Evolutionary conservation across 1,140 invertebrate species (phyloP).

Genomic region (Lordiphosa mommai): DNA sequence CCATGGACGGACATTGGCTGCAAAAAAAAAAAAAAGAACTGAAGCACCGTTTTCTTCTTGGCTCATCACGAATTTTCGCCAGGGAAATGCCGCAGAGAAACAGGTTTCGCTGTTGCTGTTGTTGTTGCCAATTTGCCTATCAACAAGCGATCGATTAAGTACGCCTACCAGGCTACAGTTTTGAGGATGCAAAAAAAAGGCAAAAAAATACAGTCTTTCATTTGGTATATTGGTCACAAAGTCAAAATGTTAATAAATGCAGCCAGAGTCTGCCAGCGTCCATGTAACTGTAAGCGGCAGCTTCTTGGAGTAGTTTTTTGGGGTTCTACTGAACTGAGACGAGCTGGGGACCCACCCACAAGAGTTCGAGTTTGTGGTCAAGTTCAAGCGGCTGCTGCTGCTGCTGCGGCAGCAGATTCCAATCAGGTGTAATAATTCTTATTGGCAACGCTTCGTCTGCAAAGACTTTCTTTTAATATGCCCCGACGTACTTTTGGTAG

Average conservation of each 20-base stretch:
- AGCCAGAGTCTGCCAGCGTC: conserved; percentile 19
- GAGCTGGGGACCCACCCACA: conserved; percentile 54
- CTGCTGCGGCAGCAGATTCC: conserved; percentile 65
- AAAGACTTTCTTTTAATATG: conserved; percentile 75
- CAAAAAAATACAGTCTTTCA: conserved; percentile 11
- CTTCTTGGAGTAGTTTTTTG: background rate
- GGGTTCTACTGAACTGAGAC: conserved; percentile 18
- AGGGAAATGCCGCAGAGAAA: conserved; percentile 38
- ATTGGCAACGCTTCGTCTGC: conserved; percentile 73
- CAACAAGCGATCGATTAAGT: conserved; percentile 79
- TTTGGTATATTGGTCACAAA: conserved; percentile 72
- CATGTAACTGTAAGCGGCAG: conserved; percentile 13
- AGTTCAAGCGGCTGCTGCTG: conserved; percentile 52
- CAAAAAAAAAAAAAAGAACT: conserved; percentile 69
- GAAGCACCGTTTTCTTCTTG: conserved; percentile 48
- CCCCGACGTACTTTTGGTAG: conserved; percentile 13
- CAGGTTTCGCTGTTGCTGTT: conserved; percentile 54
- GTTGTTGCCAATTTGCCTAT: conserved; percentile 79
- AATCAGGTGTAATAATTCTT: conserved; percentile 80
- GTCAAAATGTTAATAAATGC: conserved; percentile 79
- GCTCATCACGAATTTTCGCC: conserved; percentile 72
- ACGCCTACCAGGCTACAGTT: conserved; percentile 61
- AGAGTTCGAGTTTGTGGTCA: conserved; percentile 56
- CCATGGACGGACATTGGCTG: conserved; percentile 32
- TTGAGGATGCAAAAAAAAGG: conserved; percentile 4